Conservation (phyloP, 2,888 invertebrate species). For the Drosophila longiperda region DNA sequence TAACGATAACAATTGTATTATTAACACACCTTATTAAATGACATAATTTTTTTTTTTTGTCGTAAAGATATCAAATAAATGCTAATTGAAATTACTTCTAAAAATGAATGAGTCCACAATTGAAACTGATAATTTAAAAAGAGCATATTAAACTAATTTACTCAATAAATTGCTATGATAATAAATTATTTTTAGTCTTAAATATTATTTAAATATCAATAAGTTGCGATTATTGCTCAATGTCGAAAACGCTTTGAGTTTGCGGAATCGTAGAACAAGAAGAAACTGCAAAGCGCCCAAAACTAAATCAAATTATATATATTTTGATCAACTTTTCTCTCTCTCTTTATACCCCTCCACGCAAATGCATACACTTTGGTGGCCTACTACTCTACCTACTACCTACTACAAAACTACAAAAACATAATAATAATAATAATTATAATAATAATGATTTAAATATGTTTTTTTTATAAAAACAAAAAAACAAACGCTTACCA, state of each 20-base stretch:
- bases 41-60: slow-evolving; percentile 1
- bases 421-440: slow-evolving; percentile 34
- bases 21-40: slow-evolving; percentile 2
- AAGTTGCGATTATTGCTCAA: slow-evolving; percentile 29
- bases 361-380: slow-evolving; percentile 80
- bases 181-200: background rate
- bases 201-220: background rate
- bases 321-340: slow-evolving; percentile 74
- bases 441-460: slow-evolving; percentile 39
- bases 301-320: slow-evolving; percentile 65
- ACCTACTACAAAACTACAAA: slow-evolving; percentile 66
- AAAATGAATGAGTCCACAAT: slow-evolving; percentile 1
- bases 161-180: too few relatives aligned
- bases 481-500: slow-evolving; percentile 61
- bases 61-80: background rate
- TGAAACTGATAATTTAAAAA: background rate
- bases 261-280: slow-evolving; percentile 9
- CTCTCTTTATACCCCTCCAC: slow-evolving; percentile 75
- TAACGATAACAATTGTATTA: slow-evolving; percentile 6
- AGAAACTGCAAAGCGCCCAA: slow-evolving; percentile 13
- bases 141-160: background rate
- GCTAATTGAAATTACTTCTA: slow-evolving; percentile 1
- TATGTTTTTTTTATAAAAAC: slow-evolving; percentile 14
- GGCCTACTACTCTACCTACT: slow-evolving; percentile 77
- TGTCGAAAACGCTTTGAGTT: slow-evolving; percentile 11